Evolutionary conservation across 2,113 vertebrate species (phyloP), one percentile per base, ranked within the genome.

Genomic region (Myodes glareolus): DNA sequence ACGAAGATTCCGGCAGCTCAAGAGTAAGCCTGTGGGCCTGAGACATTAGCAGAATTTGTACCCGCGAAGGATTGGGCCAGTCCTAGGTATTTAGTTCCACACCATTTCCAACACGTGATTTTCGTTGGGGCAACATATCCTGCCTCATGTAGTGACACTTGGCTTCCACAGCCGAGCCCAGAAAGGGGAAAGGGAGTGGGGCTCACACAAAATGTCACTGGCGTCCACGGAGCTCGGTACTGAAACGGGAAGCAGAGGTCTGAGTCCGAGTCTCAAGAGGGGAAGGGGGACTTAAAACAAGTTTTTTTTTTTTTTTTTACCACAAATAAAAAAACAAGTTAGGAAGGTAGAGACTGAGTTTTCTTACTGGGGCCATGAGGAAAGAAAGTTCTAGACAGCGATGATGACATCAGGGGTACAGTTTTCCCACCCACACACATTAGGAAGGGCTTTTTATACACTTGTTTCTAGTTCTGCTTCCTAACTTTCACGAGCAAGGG

Each of bases 201-300:
- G n/a, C 76, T 11, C 10, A 13, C 7, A 94, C 94, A 78, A 84
- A 95, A 94, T 33, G 81, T 96, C 92, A 96, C 55, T 52, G 50
- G 88, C 93, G 72, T 88, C 68, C 19, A 61, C 27, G 55, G 42
- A 76, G 78, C 36, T 82, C 81, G 50, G 91, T 42, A 61, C 29
- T n/a, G 89, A 92, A 85, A 87, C 78, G 84, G 67, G 63, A 91
- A 84, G 87, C 1, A 0, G 82, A 85, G 73, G 89, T 89, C 36
- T 0, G 7, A 94, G 89, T 72, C 88, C 0, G 50, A n/a, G n/a
- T n/a, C n/a, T n/a, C n/a, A n/a, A 88, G 67, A 33, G 65, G 45
- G 76, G 77, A 87, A 97, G 92, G 86, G 13, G 85, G 65, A 47
- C 78, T 92, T 33, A 76, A 82, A 88, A 19, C 50, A 92, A 65